Evolutionary conservation across 2,888 invertebrate genomes (phyloP).

Genomic region (Zygothrica quintamaculata): DNA sequence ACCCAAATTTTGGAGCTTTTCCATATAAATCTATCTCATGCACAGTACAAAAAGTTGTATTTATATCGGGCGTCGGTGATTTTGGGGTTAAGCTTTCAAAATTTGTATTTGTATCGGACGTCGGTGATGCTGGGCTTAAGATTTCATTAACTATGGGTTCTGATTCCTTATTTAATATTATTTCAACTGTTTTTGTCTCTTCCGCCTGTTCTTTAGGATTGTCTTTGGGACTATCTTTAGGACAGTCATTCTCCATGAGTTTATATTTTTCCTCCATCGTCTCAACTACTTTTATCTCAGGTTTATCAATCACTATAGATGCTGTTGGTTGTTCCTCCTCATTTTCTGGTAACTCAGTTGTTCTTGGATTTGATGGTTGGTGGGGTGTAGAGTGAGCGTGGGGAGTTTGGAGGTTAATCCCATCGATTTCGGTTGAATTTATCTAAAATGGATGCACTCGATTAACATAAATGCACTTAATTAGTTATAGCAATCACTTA

Average conservation of each 20-base stretch:
- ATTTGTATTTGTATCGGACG: too few species aligned
- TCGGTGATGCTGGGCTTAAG: too few species aligned
- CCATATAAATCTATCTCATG: too few species aligned
- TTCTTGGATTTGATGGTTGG: neutral
- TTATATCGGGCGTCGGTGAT: too few species aligned
- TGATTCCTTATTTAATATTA: too few species aligned
- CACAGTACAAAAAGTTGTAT: too few species aligned
- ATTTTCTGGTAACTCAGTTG: too few species aligned
- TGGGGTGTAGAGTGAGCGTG: slow-evolving; percentile 32
- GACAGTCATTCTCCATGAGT: slow-evolving; percentile 11
- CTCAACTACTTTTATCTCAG: neutral
- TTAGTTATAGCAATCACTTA: slow-evolving; percentile 20
- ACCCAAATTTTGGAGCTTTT: too few species aligned
- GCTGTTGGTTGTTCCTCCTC: too few species aligned
- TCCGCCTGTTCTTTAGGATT: slow-evolving; percentile 3
- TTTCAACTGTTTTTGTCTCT: slow-evolving; percentile 3
- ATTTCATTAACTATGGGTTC: too few species aligned
- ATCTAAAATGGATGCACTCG: slow-evolving; percentile 7
- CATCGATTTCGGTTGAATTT: neutral
- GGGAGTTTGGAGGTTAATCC: neutral
- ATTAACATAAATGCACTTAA: neutral
- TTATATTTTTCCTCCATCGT: slow-evolving; percentile 8
- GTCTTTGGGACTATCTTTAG: slow-evolving; percentile 1
- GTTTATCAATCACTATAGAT: too few species aligned
- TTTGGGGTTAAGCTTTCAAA: too few species aligned